These are phyloP conservation scores for Yponomeuta plumbellus DNA, from an alignment of 2,888 invertebrate genomes.

Conservation along the genomic window DNA sequence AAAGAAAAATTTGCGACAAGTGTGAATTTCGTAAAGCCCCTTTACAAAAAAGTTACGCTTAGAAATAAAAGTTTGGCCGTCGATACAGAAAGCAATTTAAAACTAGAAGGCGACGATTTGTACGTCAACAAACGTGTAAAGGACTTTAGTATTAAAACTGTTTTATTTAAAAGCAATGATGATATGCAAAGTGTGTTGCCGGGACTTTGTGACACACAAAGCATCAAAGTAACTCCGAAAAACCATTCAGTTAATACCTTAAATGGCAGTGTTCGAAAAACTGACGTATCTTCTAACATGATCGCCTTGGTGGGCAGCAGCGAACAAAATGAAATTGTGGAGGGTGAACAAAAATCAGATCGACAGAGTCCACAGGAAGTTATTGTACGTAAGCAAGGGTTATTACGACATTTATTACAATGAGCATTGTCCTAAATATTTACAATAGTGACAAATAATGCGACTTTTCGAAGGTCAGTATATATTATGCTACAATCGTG, in stretches of 20 bases:
- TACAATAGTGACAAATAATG: no score
- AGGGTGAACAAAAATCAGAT: background rate
- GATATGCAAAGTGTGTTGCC: background rate
- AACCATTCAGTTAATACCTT: background rate
- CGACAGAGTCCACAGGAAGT: background rate
- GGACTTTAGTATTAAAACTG: conserved; percentile 27
- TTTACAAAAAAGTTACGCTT: conserved; percentile 48
- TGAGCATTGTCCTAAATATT: no score
- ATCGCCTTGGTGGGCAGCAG: conserved; percentile 5
- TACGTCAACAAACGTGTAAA: conserved; percentile 34
- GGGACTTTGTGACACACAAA: background rate
- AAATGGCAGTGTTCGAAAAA: conserved; percentile 29
- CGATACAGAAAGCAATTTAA: conserved; percentile 39
- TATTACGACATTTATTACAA: no score
- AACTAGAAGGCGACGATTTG: conserved; percentile 53
- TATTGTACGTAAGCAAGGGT: background rate
- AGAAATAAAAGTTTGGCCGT: conserved; percentile 30
- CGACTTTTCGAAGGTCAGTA: no score
- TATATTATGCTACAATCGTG: no score
- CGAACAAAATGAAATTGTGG: background rate
- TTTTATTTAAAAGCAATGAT: conserved; percentile 12
- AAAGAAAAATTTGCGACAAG: conserved; percentile 49
- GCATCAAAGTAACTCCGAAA: background rate
- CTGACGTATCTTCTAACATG: conserved; percentile 24
- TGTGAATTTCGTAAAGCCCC: conserved; percentile 51